phyloP scores from a whole-genome alignment of 2,888 invertebrate genomes.

The Punctoribates punctum region DNA sequence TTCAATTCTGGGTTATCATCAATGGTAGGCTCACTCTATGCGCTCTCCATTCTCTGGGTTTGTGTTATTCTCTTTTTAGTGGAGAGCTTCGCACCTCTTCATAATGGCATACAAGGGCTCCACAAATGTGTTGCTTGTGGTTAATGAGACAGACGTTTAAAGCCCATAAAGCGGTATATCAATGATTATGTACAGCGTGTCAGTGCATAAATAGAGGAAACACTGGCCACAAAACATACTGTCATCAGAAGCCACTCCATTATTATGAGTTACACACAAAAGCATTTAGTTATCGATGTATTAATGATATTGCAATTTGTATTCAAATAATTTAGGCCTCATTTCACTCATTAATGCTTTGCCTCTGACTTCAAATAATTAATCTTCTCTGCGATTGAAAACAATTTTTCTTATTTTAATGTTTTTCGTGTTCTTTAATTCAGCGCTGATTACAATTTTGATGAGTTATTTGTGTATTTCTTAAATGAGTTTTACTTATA shows the following conservation, averaged over 20 bases:
- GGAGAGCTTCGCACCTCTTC: constrained; percentile 24
- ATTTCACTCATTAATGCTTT: constrained; percentile 3
- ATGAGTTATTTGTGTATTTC: too few species aligned
- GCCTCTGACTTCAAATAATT: background rate
- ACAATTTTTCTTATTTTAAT: too few species aligned
- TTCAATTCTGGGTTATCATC: constrained; percentile 22
- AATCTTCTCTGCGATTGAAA: background rate
- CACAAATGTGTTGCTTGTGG: constrained; percentile 34
- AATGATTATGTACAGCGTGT: constrained; percentile 33
- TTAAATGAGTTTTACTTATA: background rate
- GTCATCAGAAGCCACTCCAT: background rate
- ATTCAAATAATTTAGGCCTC: background rate
- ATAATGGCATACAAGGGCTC: constrained; percentile 15
- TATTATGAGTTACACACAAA: background rate
- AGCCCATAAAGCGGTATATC: constrained; percentile 36
- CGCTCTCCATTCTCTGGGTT: constrained; percentile 6
- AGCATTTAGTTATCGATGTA: constrained; percentile 3
- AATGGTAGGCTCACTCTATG: constrained; percentile 9
- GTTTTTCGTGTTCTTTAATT: too few species aligned
- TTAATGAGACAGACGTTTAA: constrained; percentile 38
- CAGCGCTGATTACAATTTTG: too few species aligned
- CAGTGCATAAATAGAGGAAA: constrained; percentile 31
- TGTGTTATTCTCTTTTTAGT: background rate
- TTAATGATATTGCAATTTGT: constrained; percentile 12
- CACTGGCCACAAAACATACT: constrained; percentile 24